Evolutionary conservation across 2,888 invertebrate species (phyloP).

Genomic region (Netelia virgata): DNA sequence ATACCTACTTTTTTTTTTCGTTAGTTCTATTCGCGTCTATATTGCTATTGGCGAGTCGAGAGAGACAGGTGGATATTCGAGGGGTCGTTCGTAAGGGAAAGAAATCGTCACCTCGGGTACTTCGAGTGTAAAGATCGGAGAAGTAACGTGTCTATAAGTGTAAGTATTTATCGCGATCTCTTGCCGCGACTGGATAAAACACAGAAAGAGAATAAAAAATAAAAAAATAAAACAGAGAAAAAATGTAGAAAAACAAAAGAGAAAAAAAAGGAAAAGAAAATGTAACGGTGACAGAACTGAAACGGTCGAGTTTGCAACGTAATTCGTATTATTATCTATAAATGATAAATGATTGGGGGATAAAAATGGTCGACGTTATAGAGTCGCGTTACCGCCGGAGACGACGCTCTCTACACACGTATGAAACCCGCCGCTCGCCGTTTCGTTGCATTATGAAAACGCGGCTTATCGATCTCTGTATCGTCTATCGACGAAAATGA

Average conservation of each 20-base stretch:
- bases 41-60: background rate
- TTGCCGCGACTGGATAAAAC: background rate
- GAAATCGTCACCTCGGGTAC: background rate
- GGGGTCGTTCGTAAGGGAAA: background rate
- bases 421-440: background rate
- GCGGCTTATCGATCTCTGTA: slow-evolving; percentile 44
- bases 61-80: background rate
- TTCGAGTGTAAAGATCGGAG: background rate
- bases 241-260: background rate
- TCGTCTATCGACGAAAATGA: slow-evolving; percentile 27
- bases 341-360: background rate
- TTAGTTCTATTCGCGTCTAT: background rate
- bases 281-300: slow-evolving; percentile 25
- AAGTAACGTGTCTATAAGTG: background rate
- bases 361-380: background rate
- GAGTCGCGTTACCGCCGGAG: slow-evolving; percentile 5
- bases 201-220: too few species aligned
- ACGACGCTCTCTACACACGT: background rate
- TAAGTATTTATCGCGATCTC: background rate
- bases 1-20: background rate
- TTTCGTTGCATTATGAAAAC: slow-evolving; percentile 40
- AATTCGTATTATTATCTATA: slow-evolving; percentile 37
- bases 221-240: background rate
- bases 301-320: slow-evolving; percentile 22
- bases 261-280: background rate